Evolutionary conservation across 2,888 invertebrate genomes (phyloP).

Genomic region (Drosophila borborema): DNA sequence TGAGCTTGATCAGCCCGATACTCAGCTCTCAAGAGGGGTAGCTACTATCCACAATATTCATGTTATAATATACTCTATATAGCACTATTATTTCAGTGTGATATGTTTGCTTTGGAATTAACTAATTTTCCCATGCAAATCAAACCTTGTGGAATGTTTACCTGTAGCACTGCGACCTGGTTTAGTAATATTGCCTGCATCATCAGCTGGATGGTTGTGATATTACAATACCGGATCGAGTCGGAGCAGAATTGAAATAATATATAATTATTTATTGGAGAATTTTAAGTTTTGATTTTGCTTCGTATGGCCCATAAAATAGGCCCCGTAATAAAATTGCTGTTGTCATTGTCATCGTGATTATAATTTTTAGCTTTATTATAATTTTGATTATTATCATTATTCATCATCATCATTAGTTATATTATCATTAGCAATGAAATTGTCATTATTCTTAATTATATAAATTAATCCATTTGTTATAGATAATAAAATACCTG

Average conservation of each 20-base stretch:
- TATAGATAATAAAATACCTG: not conserved
- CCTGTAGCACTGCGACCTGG: slow-evolving; percentile 31
- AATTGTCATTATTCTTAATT: not conserved
- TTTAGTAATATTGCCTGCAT: slow-evolving; percentile 26
- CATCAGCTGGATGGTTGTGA: slow-evolving; percentile 39
- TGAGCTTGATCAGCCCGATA: not conserved
- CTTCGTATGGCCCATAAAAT: no score
- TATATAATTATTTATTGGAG: not conserved
- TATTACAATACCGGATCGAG: slow-evolving; percentile 31
- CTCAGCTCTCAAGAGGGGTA: slow-evolving; percentile 27
- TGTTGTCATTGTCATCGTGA: not conserved
- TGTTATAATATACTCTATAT: not conserved
- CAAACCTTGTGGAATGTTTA: slow-evolving; percentile 30
- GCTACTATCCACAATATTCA: not conserved
- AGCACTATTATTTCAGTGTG: slow-evolving; percentile 32
- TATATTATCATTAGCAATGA: no score
- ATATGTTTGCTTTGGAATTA: slow-evolving; percentile 37
- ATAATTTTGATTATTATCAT: no score
- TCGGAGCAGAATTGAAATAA: not conserved
- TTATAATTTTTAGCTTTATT: not conserved
- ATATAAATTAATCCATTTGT: not conserved
- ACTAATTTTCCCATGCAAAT: slow-evolving; percentile 27
- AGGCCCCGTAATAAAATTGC: no score
- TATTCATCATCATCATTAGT: not conserved
- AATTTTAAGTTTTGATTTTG: no score